Evolutionary conservation across 2,797 vertebrate species (phyloP).

Genomic region (Dendrocincla tyrannina): DNA sequence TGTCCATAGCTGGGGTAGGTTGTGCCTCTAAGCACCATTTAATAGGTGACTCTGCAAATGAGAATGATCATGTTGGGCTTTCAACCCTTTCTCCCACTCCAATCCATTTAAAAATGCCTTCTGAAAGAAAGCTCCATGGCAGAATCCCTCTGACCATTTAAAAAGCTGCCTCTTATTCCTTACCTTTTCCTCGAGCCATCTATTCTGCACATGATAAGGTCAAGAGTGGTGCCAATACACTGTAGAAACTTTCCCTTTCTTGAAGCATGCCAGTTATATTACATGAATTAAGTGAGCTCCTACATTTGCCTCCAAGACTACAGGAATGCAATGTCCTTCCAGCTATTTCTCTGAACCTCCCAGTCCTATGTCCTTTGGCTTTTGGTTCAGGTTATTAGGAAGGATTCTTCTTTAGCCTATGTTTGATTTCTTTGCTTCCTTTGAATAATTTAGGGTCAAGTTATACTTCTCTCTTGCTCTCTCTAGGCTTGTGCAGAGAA

Average conservation of each 20-base stretch:
- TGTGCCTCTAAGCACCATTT: background rate
- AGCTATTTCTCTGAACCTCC: background rate
- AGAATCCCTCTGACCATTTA: background rate
- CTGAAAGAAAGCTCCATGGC: background rate
- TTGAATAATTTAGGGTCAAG: slow-evolving; percentile 1
- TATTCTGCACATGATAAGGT: background rate
- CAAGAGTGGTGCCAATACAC: background rate
- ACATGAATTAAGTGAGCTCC: background rate
- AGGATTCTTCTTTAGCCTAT: background rate
- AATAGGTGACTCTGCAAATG: background rate
- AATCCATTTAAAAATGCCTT: background rate
- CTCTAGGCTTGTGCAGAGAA: background rate
- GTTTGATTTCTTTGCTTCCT: slow-evolving; percentile 30
- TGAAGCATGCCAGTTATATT: background rate
- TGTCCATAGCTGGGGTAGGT: background rate
- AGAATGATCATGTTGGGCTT: background rate
- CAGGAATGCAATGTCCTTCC: background rate
- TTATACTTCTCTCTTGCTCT: background rate
- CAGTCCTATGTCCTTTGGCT: background rate
- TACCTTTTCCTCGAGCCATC: background rate
- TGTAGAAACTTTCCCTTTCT: background rate
- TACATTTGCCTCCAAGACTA: background rate
- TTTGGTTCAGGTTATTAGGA: background rate
- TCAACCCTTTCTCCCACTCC: background rate
- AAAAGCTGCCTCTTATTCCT: background rate